Evolutionary conservation across 2,888 invertebrate genomes (phyloP), one percentile per base, ranked within the genome.

Genomic region (Drosophila birchii): DNA sequence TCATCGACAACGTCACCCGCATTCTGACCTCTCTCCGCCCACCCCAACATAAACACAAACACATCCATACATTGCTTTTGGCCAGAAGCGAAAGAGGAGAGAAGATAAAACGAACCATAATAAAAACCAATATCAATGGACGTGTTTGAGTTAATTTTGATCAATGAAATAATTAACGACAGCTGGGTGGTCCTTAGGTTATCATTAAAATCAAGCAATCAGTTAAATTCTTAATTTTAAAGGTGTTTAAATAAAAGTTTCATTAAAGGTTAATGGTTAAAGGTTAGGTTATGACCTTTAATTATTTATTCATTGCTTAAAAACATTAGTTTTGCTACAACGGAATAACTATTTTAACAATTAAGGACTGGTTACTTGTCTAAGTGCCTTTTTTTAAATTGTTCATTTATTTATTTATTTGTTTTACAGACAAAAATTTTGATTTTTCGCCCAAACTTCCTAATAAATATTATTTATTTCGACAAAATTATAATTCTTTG

Each of bases 1-100:
- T 80, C 78, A 86, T 85, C 81, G 54, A 36, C 66, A 67, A 67
- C 53, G 44, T 67, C 66, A 67, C 67, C 83, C 62, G 73, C 64
- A 67, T 43, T 23, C 43, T 59, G 41, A 12, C 38, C 38, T 29
- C 43, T 36, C 23, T n/a, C 26, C 20, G 29, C 36, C 44, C 36
- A 20, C 53, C 20, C 20, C 32, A 41, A 43, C 23, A 44, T 39
- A 23, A 18, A 41, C 18, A 18, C 12, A 49, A 20, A 12, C 32
- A 41, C 8, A 36, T 47, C 61, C 16, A 49, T 14, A 16, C 26
- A 16, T 3, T 8, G 23, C 41, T 59, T 18, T 59, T 23, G 59
- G 23, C 18, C 23, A 58, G 23, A 34, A 34, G n/a, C 23, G 18
- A 47, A 39, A 26, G 39, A 26, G 23, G 26, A 12, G 16, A 39